Conservation (phyloP, 2,113 vertebrate species). For the Oreocharis arfaki region DNA sequence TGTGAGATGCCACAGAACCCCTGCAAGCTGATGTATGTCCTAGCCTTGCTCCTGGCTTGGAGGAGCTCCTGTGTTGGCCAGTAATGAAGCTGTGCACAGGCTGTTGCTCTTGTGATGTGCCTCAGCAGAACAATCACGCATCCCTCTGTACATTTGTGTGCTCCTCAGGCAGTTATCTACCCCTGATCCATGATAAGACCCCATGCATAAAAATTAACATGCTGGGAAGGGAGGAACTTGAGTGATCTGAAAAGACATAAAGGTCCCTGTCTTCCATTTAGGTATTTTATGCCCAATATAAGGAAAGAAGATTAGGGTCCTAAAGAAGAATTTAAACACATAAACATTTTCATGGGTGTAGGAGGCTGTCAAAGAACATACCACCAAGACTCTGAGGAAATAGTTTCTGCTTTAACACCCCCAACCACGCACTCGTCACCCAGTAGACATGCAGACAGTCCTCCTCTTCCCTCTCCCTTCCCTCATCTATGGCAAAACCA, state of each 20-base stretch:
- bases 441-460: slow-evolving; percentile 6
- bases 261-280: background rate
- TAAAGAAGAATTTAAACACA: slow-evolving; percentile 15
- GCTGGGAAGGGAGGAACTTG: background rate
- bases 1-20: background rate
- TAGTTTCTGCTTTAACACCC: slow-evolving; percentile 48
- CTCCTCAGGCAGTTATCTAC: background rate
- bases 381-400: slow-evolving; percentile 33
- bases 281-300: background rate
- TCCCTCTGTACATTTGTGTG: background rate
- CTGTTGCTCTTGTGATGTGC: background rate
- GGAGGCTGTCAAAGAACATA: slow-evolving; percentile 54
- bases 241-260: background rate
- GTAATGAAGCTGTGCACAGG: background rate
- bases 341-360: slow-evolving; percentile 39
- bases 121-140: background rate
- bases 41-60: background rate
- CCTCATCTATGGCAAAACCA: background rate
- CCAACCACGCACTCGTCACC: slow-evolving; percentile 40
- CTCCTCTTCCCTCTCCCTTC: background rate
- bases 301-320: background rate
- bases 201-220: background rate
- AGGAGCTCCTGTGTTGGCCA: background rate
- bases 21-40: background rate
- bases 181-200: background rate